Base-by-base conservation (phyloP, 1,140 invertebrate species). In the Scaptomyza graminum region DNA sequence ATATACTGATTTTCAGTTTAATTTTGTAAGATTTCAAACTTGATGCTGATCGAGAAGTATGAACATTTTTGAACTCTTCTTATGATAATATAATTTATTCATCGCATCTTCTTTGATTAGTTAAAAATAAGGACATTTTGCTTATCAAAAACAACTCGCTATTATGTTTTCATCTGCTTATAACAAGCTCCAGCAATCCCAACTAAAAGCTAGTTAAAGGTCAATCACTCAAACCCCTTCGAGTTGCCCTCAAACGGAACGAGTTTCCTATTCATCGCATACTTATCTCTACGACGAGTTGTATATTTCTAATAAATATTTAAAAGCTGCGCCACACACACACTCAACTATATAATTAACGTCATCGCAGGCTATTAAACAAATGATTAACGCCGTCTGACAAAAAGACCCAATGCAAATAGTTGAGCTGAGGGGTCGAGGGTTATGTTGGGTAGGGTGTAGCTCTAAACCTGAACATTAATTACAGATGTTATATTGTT, bases 301-400 rank as follows among this genome's bases (percentile, higher is more conserved):
- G 18, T 47, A 43, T 60, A 64, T 67, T 34, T 50, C 70, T 59
- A 75, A 78, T 78, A 81, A 82, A 72, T 87, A 81, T 85, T 81
- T 60, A 78, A 85, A 74, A 76, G 37, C 76, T 34, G 31, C 49
- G 37, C 56, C 56, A 63, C 54, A 79, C 56, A 74, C 70, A 72
- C 18, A n/a, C 25, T 3, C 71, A 62, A 71, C 18, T 41, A 63
- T 82, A 87, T 85, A 85, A 85, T 85, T 87, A 85, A 78, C 49
- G 82, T 78, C 44, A 81, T 57, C 43, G 49, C 43, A 9, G 49
- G 69, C 57, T 68, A 69, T 85, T 78, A 87, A 82, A 44, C 66
- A 56, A 71, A 61, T 81, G 82, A 87, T 82, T 87, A 85, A 71
- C 74, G 74, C 52, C 74, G 82, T 60, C 76, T 80, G 74, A 81